Percentiles rank a stretch among this genome's conserved stretches.
Evolutionary conservation across 2,888 invertebrate species (phyloP).

Genomic region (Drosophila seclusa): DNA sequence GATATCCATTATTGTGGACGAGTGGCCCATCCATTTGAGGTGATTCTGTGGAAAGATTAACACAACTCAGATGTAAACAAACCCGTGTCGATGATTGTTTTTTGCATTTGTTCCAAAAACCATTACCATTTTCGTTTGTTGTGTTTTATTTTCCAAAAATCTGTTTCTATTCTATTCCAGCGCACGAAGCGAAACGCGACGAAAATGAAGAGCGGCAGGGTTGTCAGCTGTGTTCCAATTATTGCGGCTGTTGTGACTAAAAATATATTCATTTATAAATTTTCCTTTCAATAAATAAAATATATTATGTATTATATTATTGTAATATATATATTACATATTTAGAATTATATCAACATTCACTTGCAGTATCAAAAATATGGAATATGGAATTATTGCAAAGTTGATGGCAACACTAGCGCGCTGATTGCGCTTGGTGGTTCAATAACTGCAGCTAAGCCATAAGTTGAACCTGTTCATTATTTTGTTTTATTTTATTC

Average conservation of each 20-base stretch:
- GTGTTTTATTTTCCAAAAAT: conserved; percentile 73
- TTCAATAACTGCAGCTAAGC: conserved; percentile 5
- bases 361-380: background rate
- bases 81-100: conserved; percentile 12
- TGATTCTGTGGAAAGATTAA: conserved; percentile 71
- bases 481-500: background rate
- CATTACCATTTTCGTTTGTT: conserved; percentile 75
- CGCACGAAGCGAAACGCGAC: conserved; percentile 60
- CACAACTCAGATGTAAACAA: conserved; percentile 20
- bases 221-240: conserved; percentile 11
- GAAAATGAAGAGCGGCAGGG: conserved; percentile 56
- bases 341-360: background rate
- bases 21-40: conserved; percentile 85
- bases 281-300: rapidly evolving
- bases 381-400: background rate
- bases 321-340: background rate
- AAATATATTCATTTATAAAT: background rate
- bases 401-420: conserved; percentile 20
- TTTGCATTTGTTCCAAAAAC: conserved; percentile 50
- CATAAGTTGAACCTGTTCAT: conserved; percentile 11
- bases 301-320: background rate
- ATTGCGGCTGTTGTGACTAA: background rate
- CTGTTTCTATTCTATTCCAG: conserved; percentile 68
- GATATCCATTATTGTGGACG: conserved; percentile 83
- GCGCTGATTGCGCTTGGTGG: conserved; percentile 1